Evolutionary conservation across 2,797 vertebrate species (phyloP), one percentile per base, ranked within the genome.

Genomic region (Tenualosa thibaudeaui): DNA sequence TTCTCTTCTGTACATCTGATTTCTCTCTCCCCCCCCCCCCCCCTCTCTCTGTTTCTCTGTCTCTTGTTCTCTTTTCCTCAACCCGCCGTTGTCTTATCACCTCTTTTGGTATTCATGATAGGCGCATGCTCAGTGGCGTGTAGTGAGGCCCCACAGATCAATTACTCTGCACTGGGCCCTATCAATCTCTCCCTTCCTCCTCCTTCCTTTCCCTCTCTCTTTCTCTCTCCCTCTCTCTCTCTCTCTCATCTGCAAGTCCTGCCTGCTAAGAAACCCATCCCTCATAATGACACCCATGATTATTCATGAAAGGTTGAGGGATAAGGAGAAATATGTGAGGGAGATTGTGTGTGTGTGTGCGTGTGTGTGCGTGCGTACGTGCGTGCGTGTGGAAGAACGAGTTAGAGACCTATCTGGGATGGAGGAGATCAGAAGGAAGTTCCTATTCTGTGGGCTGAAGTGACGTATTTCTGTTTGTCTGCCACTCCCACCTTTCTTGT

Each of bases 261-360:
- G 46, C 83, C 86, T 91, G 90, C 75, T 81, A 83, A 82, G 89
- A 90, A 90, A 84, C 87, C 81, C 82, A 88, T 89, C 86, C 87
- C 91, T 92, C 90, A 91, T 91, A 89, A 87, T 87, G 87, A 88
- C 84, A 86, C 90, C 91, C 86, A 89, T 93, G 92, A 93, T 92
- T 92, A 89, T 89, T 84, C 85, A 82, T 54, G 81, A 85, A 81
- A 40, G 50, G 40, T 49, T 8, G 75, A 78, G 85, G 51, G 15
- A 71, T 43, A 84, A 51, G 83, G 37, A 0, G 43, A 86, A 71
- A 81, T 31, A 82, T 78, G 19, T 22, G 15, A 40, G 68, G 10
- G 71, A 17, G 37, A 51, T 40, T 17, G 60, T 24, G 75, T 62
- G 84, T 50, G 15, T 54, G 15, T 83, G 54, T 83, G 26, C 0